Percentiles rank a stretch among this genome's conserved stretches.
Conservation (phyloP, 2,888 invertebrate genomes). For the Diplazon laetatorius region DNA sequence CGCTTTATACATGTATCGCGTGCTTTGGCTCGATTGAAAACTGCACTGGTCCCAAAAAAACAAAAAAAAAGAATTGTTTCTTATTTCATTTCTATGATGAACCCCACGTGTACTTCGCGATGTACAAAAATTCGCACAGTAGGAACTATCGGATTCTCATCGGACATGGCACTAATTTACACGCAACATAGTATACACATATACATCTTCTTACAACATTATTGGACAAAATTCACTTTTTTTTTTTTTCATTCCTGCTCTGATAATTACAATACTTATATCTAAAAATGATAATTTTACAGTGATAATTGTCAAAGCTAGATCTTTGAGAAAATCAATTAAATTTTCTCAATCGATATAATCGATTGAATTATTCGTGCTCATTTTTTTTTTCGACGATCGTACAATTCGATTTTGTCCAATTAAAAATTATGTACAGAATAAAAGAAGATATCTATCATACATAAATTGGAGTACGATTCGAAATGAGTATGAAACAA, state of each 20-base stretch:
- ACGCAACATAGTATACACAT: slow-evolving; percentile 54
- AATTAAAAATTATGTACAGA: slow-evolving; percentile 37
- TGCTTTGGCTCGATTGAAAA: slow-evolving; percentile 44
- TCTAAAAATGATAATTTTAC: neutral
- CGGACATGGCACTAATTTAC: slow-evolving; percentile 64
- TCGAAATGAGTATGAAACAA: slow-evolving; percentile 9
- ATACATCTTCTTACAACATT: slow-evolving; percentile 45
- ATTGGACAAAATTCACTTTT: slow-evolving; percentile 19
- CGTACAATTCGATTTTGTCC: neutral
- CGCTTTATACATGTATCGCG: slow-evolving; percentile 42
- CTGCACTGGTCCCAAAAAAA: slow-evolving; percentile 48
- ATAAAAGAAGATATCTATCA: slow-evolving; percentile 15
- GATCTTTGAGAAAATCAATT: no score
- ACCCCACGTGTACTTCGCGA: slow-evolving; percentile 34
- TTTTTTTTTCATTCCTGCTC: slow-evolving; percentile 3
- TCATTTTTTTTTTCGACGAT: neutral
- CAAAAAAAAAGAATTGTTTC: slow-evolving; percentile 7
- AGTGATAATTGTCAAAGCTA: no score
- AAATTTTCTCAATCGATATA: neutral
- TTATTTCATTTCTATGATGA: neutral
- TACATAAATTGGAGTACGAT: slow-evolving; percentile 22
- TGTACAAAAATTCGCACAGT: slow-evolving; percentile 43
- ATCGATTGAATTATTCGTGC: neutral
- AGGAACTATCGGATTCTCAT: slow-evolving; percentile 49
- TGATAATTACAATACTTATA: slow-evolving; percentile 14